These are phyloP conservation scores for Psittacula cyanocephala DNA, from an alignment of 2,113 vertebrate species.

Conservation along the genomic window DNA sequence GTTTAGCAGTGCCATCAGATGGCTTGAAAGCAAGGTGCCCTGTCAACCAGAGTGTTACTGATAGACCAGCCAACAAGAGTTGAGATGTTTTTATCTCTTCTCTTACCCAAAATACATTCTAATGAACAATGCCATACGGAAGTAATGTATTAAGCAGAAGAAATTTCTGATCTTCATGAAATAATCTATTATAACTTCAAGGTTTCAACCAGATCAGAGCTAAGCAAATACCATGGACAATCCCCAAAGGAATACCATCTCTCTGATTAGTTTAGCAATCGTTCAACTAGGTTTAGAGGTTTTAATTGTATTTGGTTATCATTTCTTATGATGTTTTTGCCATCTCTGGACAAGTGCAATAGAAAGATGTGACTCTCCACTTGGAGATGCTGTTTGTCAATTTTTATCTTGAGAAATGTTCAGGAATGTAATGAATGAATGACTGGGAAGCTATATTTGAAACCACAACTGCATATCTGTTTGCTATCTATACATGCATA, in stretches of 20 bases:
- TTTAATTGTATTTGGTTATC: background rate
- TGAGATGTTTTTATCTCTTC: background rate
- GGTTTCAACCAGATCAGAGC: background rate
- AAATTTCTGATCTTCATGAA: background rate
- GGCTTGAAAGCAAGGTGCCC: background rate
- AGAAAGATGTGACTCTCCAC: background rate
- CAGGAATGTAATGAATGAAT: background rate
- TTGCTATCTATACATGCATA: background rate
- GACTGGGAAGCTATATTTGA: background rate
- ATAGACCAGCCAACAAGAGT: background rate
- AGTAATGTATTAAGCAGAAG: background rate
- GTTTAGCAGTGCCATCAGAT: background rate
- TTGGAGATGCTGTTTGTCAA: conserved; percentile 57
- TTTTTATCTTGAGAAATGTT: background rate
- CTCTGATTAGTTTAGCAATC: conserved; percentile 27
- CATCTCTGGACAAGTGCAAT: background rate
- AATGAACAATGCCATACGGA: too few species aligned
- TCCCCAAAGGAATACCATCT: background rate
- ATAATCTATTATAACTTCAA: background rate
- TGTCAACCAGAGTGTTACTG: background rate
- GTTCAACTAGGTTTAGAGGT: background rate
- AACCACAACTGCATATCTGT: background rate
- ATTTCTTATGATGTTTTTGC: background rate
- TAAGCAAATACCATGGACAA: background rate
- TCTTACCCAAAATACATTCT: background rate